These are phyloP conservation scores for Hymenochirus boettgeri DNA, from an alignment of 2,113 vertebrate genomes.

Conservation along the genomic window DNA sequence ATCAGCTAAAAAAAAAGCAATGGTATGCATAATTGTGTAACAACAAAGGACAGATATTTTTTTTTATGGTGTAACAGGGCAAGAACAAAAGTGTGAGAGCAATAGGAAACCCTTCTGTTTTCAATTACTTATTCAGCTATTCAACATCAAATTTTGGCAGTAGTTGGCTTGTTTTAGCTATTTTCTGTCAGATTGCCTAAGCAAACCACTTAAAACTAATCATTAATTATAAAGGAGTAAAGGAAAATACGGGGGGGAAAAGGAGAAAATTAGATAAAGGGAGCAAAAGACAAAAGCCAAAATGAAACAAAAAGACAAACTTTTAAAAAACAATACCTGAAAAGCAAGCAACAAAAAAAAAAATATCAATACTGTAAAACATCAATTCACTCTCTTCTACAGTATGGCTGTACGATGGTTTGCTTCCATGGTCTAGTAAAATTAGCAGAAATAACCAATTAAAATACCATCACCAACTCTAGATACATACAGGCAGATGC, in stretches of 20 bases:
- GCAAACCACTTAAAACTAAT: slow-evolving; percentile 82
- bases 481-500: too few species aligned
- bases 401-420: too few species aligned
- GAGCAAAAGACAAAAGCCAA: rapidly evolving
- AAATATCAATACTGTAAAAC: not conserved
- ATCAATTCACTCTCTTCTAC: too few species aligned
- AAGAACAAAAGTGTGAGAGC: not conserved
- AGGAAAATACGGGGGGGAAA: slow-evolving; percentile 40
- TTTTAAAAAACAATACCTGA: not conserved
- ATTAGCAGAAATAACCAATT: too few species aligned
- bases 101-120: not conserved
- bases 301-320: not conserved
- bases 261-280: slow-evolving; percentile 30
- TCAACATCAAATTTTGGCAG: slow-evolving; percentile 49
- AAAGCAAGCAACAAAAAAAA: too few species aligned
- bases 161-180: slow-evolving; percentile 60
- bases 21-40: too few species aligned
- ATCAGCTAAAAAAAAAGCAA: too few species aligned
- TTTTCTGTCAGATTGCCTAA: slow-evolving; percentile 70
- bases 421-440: too few species aligned
- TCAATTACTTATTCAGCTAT: slow-evolving; percentile 34
- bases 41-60: too few species aligned
- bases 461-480: too few species aligned
- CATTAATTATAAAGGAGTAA: slow-evolving; percentile 79
- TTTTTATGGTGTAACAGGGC: not conserved